Conservation (phyloP, 2,888 invertebrate species). For the Julus scandinavius region DNA sequence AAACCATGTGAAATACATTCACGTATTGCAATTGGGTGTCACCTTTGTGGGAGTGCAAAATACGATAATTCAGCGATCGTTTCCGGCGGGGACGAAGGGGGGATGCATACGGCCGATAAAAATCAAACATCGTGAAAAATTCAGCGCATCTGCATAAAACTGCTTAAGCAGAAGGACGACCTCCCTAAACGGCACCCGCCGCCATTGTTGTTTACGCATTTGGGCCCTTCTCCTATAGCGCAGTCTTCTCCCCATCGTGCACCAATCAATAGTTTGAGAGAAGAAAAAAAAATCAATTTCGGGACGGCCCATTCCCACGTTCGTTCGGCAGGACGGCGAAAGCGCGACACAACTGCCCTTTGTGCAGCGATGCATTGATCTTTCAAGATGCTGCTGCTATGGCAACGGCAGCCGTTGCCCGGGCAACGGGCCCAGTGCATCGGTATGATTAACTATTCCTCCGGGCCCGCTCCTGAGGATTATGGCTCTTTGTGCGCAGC, state of each 20-base stretch:
- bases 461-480: conserved; percentile 45
- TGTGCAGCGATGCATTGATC: conserved; percentile 54
- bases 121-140: neutral
- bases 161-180: neutral
- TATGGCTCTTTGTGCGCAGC: conserved; percentile 35
- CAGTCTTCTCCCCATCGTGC: neutral
- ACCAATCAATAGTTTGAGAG: conserved; percentile 8
- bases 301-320: conserved; percentile 41
- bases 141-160: conserved; percentile 1
- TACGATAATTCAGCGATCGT: neutral
- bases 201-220: conserved; percentile 40
- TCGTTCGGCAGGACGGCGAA: neutral
- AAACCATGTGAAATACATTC: no score
- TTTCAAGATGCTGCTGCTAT: conserved; percentile 56
- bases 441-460: conserved; percentile 55
- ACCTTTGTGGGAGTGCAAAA: neutral
- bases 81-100: neutral
- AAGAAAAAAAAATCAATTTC: conserved; percentile 43
- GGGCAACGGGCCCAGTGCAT: conserved; percentile 54
- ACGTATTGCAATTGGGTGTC: neutral
- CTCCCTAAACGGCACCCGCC: neutral
- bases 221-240: neutral
- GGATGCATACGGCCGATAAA: neutral
- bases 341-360: conserved; percentile 55
- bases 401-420: conserved; percentile 54